phyloP scores from a whole-genome alignment of 1,140 invertebrate genomes.

The Pinna nobilis region DNA sequence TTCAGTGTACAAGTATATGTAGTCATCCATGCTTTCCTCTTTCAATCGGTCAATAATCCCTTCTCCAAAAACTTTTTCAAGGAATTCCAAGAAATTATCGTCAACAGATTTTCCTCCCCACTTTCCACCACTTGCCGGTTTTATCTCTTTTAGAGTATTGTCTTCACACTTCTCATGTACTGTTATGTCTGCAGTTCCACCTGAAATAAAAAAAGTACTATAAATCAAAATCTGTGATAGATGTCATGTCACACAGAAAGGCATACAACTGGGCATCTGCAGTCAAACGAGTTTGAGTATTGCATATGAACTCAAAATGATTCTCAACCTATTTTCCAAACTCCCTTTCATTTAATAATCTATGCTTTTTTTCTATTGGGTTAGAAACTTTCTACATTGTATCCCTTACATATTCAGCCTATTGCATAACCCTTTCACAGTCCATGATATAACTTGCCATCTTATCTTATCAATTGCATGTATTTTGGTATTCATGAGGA shows the following conservation, averaged over 20 bases:
- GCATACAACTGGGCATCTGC: too few species aligned
- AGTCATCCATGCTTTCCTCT: constrained; percentile 35
- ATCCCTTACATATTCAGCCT: too few species aligned
- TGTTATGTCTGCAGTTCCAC: constrained; percentile 51
- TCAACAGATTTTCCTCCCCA: constrained; percentile 51
- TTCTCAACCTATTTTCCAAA: too few species aligned
- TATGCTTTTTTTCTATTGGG: too few species aligned
- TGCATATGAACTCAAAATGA: neutral
- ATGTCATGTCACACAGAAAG: neutral
- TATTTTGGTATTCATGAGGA: too few species aligned
- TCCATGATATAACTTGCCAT: too few species aligned
- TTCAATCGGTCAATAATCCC: constrained; percentile 26
- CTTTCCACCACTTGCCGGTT: constrained; percentile 40
- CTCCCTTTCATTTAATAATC: too few species aligned
- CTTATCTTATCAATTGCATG: too few species aligned
- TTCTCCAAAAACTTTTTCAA: constrained; percentile 27
- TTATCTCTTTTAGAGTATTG: constrained; percentile 39
- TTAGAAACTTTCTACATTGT: too few species aligned
- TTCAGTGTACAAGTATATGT: constrained; percentile 27
- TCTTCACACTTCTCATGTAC: constrained; percentile 39
- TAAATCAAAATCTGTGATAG: neutral
- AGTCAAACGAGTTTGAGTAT: too few species aligned
- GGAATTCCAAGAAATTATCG: constrained; percentile 34
- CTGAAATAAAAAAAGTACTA: constrained; percentile 25
- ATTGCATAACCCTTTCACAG: too few species aligned